Evolutionary conservation across 2,888 invertebrate genomes (phyloP), one percentile per base, ranked within the genome.

Genomic region (Tenthredo scrophulariae): DNA sequence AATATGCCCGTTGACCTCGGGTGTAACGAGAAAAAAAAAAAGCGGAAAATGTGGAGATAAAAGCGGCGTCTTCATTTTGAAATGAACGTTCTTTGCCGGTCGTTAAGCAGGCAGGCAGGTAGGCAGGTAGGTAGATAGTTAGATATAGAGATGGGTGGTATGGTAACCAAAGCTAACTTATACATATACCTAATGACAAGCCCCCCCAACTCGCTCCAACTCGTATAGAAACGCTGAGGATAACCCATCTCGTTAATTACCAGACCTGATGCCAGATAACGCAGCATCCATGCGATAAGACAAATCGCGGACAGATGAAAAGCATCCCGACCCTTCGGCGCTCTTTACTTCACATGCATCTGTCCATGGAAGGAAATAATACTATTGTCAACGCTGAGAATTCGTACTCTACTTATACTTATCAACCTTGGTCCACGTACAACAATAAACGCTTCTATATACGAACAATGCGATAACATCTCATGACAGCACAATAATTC

Each of bases 161-260:
- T 40, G 62, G 40, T 80, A 80, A 80, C 80, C 62, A 62, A 80
- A 80, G 62, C 37, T 62, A 62, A 37, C 58, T 80, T 58, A n/a
- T n/a, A n/a, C n/a, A n/a, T n/a, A n/a, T 10, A 37, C 58, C 80
- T 62, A 62, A 80, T 62, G 80, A 80, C 80, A 62, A 62, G 80
- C 80, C 80, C 80, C 40, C 80, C 80, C 80, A 80, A 80, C 72
- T 74, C 40, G 72, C 72, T 43, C 72, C 72, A 43, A 43, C 80
- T 62, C 62, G 80, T 54, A 77, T 29, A 77, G 29, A 77, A 77
- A 50, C 79, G 13, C 18, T 15, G 62, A 62, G 79, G 79, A 80
- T 80, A 80, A 80, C 80, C 80, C 58, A 80, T 80, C 58, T 80
- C 58, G 80, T 80, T 80, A 80, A 80, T 80, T 80, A 62, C 80